Conservation (phyloP, 2,888 invertebrate genomes). For the Drosophila rubida region DNA sequence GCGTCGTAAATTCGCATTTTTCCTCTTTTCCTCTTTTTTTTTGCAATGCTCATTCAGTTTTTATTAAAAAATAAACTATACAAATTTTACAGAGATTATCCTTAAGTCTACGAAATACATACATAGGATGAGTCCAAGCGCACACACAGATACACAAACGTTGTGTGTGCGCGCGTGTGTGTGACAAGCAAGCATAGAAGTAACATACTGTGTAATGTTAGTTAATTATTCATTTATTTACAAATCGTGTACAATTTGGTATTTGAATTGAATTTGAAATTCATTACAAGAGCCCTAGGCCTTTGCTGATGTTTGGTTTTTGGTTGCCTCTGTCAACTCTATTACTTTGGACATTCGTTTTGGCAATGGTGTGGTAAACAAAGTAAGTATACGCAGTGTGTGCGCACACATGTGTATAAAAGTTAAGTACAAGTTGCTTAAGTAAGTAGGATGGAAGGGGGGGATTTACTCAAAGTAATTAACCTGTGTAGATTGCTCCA, state of each 20-base stretch:
- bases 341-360: neutral
- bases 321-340: neutral
- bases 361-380: conserved; percentile 10
- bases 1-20: conserved; percentile 57
- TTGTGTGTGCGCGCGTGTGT: neutral
- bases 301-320: neutral
- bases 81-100: conserved; percentile 79
- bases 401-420: conserved; percentile 19
- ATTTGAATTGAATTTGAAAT: conserved; percentile 21
- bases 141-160: neutral
- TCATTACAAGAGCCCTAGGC: conserved; percentile 13
- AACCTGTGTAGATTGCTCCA: conserved; percentile 47
- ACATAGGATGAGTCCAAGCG: conserved; percentile 24
- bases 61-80: conserved; percentile 78
- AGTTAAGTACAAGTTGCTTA: conserved; percentile 60
- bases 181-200: conserved; percentile 3
- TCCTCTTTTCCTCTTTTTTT: conserved; percentile 19
- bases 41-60: conserved; percentile 55
- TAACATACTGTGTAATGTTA: neutral
- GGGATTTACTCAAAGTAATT: conserved; percentile 52
- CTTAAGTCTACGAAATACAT: conserved; percentile 37
- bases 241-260: conserved; percentile 15
- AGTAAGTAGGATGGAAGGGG: conserved; percentile 37
- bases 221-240: conserved; percentile 22
- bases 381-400: conserved; percentile 4